These are phyloP conservation scores for Elysia crispata DNA, from an alignment of 2,888 invertebrate genomes.

Conservation along the genomic window DNA sequence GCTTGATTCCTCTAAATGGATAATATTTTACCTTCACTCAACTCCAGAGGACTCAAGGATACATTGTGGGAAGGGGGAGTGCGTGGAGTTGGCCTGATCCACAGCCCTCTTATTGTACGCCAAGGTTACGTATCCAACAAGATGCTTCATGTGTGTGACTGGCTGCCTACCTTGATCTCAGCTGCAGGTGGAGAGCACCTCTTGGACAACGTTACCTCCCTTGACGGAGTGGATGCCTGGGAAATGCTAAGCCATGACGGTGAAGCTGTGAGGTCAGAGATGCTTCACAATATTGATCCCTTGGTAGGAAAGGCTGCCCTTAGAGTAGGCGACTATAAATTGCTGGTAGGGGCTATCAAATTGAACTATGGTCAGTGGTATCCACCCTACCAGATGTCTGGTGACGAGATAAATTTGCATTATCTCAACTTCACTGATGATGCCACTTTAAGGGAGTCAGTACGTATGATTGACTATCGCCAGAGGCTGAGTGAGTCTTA, in stretches of 20 bases:
- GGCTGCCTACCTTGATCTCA: constrained; percentile 89
- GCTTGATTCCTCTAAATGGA: too few relatives aligned
- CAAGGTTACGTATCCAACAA: constrained; percentile 84
- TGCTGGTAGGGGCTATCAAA: constrained; percentile 65
- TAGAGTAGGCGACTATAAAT: constrained; percentile 71
- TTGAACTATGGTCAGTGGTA: constrained; percentile 68
- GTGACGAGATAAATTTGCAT: constrained; percentile 47
- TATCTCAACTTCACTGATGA: constrained; percentile 41
- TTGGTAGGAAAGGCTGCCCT: constrained; percentile 59
- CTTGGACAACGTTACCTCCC: constrained; percentile 54
- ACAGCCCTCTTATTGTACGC: constrained; percentile 84
- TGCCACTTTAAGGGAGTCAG: neutral
- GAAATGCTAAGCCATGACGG: constrained; percentile 82
- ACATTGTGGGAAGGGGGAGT: constrained; percentile 85
- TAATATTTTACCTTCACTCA: too few relatives aligned
- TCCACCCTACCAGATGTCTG: constrained; percentile 62
- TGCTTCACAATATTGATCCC: constrained; percentile 78
- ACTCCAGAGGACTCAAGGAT: constrained; percentile 74
- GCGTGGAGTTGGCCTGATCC: constrained; percentile 87
- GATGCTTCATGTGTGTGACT: constrained; percentile 89
- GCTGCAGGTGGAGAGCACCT: constrained; percentile 81
- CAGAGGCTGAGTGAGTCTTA: neutral
- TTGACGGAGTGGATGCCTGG: constrained; percentile 89
- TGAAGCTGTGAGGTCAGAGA: constrained; percentile 82
- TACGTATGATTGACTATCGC: neutral